Base-by-base conservation (phyloP, 2,113 vertebrate genomes). In the Sphaerodactylus townsendi region DNA sequence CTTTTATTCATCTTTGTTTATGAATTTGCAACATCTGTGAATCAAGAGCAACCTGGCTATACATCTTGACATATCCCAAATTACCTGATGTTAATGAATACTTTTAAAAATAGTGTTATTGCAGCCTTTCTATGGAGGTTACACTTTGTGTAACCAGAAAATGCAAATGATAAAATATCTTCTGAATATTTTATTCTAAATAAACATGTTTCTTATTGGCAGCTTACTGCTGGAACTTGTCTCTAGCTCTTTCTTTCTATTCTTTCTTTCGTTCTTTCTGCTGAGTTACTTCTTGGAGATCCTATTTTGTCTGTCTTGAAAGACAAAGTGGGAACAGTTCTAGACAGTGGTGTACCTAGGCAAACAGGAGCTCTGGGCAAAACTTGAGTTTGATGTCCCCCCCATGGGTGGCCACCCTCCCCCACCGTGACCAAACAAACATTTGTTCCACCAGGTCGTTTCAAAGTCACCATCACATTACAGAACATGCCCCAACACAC, bases 141-240 rank as follows among this genome's bases (percentile, higher is more conserved):
- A 73, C 30, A 80, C 33, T 85, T 73, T 79, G 69, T 33, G 65
- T 74, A 80, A 41, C 33, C 56, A 74, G 41, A n/a, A 30, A 7
- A 13, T 48, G 30, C 48, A 23, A 72, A n/a, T 72, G 53, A 46
- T 64, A 44, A 62, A 35, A 62, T 77, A 78, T 25, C 46, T 84
- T 84, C 71, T 84, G 68, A 84, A 71, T 21, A 78, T 14, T 46
- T 62, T 62, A 71, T 46, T 62, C 21, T 64, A 78, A 71, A n/a
- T 41, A 85, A 72, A 44, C 39, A 5, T 48, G 72, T 59, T 39
- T 78, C 14, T 33, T 25, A 37, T 21, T 46, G n/a, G 50, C 37
- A 70, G 39, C 4, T 71, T 71, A 56, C 50, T 71, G 48, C 37
- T 71, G 37, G 53, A 84, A 69, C 66, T 59, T 71, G 65, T 30